Percentiles rank a stretch among this genome's conserved stretches.
phyloP scores from a whole-genome alignment of 2,888 invertebrate species.

The Andrena trimmerana region DNA sequence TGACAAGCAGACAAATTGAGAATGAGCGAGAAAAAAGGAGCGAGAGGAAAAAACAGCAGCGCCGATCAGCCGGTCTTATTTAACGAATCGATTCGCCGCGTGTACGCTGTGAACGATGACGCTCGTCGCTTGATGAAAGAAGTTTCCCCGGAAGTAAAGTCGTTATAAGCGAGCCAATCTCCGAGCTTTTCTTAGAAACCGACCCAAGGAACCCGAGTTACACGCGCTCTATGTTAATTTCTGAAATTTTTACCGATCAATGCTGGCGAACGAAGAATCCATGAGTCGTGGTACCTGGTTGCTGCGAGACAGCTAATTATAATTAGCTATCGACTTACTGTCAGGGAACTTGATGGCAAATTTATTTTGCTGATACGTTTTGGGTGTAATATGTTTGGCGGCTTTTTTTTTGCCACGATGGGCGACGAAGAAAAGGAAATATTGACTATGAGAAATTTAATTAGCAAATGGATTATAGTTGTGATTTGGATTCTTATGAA shows the following conservation, averaged over 20 bases:
- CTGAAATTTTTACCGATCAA: slow-evolving; percentile 2
- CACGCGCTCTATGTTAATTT: slow-evolving; percentile 27
- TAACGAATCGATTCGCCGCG: slow-evolving; percentile 30
- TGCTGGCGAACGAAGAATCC: background rate
- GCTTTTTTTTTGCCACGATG: too few species aligned
- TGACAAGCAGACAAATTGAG: slow-evolving; percentile 7
- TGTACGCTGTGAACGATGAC: slow-evolving; percentile 15
- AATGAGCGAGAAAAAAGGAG: background rate
- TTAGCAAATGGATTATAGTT: too few species aligned
- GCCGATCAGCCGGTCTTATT: slow-evolving; percentile 13
- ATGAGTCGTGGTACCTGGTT: background rate
- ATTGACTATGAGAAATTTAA: too few species aligned
- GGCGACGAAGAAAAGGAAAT: too few species aligned
- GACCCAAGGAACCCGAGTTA: background rate
- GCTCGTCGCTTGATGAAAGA: slow-evolving; percentile 29
- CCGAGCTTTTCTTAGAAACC: slow-evolving; percentile 1
- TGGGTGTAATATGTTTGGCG: too few species aligned
- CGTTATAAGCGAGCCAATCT: slow-evolving; percentile 39
- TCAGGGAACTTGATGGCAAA: too few species aligned
- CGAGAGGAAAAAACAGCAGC: background rate
- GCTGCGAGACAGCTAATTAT: background rate
- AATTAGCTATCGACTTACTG: background rate
- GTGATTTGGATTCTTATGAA: too few species aligned
- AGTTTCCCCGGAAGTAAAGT: slow-evolving; percentile 30
- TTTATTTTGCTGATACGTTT: too few species aligned